These are phyloP conservation scores for Toxotes jaculatrix DNA, from an alignment of 2,113 vertebrate genomes.

Conservation along the genomic window DNA sequence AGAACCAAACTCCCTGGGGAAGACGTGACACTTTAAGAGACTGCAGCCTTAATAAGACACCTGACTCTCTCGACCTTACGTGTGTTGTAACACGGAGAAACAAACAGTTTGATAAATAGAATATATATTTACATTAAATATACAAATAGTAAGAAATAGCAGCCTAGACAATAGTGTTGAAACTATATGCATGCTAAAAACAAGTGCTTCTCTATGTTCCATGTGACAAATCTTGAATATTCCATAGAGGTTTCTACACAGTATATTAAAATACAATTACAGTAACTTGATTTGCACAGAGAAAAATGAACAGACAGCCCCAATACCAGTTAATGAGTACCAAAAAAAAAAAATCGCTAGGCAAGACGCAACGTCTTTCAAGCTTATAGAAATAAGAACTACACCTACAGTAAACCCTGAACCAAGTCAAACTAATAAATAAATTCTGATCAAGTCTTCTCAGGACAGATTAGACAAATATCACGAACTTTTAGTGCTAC, in stretches of 20 bases:
- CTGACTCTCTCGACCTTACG: slow-evolving; percentile 50
- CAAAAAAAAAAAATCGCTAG: slow-evolving; percentile 69
- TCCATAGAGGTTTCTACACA: slow-evolving; percentile 71
- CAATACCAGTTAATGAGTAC: slow-evolving; percentile 80
- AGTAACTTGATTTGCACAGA: slow-evolving; percentile 83
- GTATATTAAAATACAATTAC: slow-evolving; percentile 81
- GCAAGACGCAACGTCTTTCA: slow-evolving; percentile 67
- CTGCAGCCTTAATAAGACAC: slow-evolving; percentile 65
- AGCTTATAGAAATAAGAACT: slow-evolving; percentile 72
- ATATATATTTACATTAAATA: slow-evolving; percentile 88
- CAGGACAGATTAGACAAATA: slow-evolving; percentile 85
- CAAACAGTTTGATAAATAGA: slow-evolving; percentile 82
- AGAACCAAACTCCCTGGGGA: slow-evolving; percentile 45
- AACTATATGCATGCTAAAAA: slow-evolving; percentile 85
- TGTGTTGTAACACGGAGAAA: slow-evolving; percentile 64
- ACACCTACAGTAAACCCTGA: slow-evolving; percentile 84
- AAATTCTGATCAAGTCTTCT: slow-evolving; percentile 88
- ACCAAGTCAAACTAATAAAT: slow-evolving; percentile 87
- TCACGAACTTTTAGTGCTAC: slow-evolving; percentile 77
- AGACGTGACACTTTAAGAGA: slow-evolving; percentile 64
- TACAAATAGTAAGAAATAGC: slow-evolving; percentile 88
- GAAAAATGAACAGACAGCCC: slow-evolving; percentile 71
- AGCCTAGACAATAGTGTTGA: slow-evolving; percentile 88
- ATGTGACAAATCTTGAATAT: slow-evolving; percentile 77
- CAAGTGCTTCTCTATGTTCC: slow-evolving; percentile 85